Evolutionary conservation across 2,797 vertebrate genomes (phyloP).

Genomic region (Limnodromus scolopaceus): DNA sequence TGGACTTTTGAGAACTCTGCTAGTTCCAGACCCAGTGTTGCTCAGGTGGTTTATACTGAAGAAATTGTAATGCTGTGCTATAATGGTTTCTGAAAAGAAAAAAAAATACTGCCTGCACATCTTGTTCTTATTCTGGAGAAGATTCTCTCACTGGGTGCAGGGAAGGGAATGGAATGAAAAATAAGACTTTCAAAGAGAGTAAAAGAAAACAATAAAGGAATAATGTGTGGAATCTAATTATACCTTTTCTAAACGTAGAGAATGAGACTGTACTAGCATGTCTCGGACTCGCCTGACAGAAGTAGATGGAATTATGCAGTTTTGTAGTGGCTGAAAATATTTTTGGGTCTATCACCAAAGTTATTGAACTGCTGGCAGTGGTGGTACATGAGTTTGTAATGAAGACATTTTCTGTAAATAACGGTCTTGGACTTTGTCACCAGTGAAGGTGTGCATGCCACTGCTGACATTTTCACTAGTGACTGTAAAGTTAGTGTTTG

Average conservation of each 20-base stretch:
- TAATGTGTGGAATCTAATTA: not conserved
- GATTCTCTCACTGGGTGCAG: not conserved
- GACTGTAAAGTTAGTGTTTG: not conserved
- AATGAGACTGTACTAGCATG: not conserved
- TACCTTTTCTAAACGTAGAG: not conserved
- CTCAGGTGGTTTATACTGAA: constrained; percentile 1
- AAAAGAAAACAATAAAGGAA: not conserved
- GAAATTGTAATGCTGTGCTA: not conserved
- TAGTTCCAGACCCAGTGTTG: not conserved
- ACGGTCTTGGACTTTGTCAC: not conserved
- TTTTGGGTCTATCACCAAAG: not conserved
- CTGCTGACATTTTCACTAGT: not conserved
- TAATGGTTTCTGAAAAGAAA: constrained; percentile 9
- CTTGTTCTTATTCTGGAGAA: constrained; percentile 49
- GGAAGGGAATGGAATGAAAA: constrained; percentile 40
- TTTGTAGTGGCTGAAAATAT: not conserved
- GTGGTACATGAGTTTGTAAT: not conserved
- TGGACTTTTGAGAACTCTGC: not conserved
- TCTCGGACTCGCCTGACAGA: not conserved
- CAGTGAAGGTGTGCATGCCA: not conserved
- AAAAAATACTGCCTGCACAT: not conserved
- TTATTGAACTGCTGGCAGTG: not conserved
- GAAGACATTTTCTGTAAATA: not conserved
- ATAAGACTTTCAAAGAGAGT: constrained; percentile 9
- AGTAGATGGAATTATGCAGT: not conserved